A percentile compares a stretch with the other conserved stretches of the same genome.
These are phyloP conservation scores for Microtus pennsylvanicus DNA, from an alignment of 2,113 vertebrate genomes.

Conservation along the genomic window DNA sequence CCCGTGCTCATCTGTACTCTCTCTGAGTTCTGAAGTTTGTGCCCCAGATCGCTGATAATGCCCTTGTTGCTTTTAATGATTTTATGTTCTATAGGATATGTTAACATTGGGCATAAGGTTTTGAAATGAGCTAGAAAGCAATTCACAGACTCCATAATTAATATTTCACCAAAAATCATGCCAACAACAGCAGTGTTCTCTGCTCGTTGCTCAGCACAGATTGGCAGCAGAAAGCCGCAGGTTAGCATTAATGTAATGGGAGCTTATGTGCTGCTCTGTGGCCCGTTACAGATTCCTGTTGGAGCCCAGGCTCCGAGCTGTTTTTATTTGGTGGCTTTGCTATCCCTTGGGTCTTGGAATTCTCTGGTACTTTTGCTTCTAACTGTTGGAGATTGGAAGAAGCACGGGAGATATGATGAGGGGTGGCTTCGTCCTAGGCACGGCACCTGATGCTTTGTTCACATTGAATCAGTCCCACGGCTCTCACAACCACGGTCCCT, in stretches of 20 bases:
- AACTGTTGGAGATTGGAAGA: background rate
- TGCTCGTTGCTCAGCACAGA: background rate
- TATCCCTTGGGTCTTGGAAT: background rate
- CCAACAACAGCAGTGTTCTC: background rate
- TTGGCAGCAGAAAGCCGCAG: background rate
- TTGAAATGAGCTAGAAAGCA: conserved; percentile 41
- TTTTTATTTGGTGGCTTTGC: conserved; percentile 1
- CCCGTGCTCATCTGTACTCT: background rate
- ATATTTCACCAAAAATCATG: conserved; percentile 24
- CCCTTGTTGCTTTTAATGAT: conserved; percentile 45
- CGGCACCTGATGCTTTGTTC: background rate
- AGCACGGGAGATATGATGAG: background rate
- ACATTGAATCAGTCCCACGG: background rate
- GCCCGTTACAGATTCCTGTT: background rate
- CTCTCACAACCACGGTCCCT: background rate
- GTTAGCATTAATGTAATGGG: background rate
- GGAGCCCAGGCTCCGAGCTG: background rate
- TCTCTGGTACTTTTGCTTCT: background rate
- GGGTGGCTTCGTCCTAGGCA: background rate
- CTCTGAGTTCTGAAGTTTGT: background rate
- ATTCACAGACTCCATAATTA: conserved; percentile 24
- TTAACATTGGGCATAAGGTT: background rate
- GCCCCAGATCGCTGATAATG: background rate
- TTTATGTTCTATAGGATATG: background rate
- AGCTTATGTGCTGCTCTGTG: conserved; percentile 31